A percentile compares a stretch with the other conserved stretches of the same genome.
Evolutionary conservation across 2,888 invertebrate genomes (phyloP).

Genomic region (Deladenus siricidicola): DNA sequence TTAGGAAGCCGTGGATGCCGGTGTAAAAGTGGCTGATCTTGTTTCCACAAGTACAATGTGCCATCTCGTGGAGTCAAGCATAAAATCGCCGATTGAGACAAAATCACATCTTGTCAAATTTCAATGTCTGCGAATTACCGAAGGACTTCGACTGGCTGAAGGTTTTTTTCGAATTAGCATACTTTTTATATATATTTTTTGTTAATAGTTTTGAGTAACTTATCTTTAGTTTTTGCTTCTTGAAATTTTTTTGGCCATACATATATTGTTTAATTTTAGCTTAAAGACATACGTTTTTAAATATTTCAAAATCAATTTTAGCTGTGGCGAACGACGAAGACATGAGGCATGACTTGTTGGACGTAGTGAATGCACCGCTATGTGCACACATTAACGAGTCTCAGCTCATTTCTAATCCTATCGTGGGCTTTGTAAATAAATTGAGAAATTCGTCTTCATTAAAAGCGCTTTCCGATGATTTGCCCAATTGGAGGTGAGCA

Average conservation of each 20-base stretch:
- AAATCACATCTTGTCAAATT: constrained; percentile 11
- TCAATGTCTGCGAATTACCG: constrained; percentile 48
- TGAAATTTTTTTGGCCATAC: no score
- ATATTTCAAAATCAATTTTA: constrained; percentile 17
- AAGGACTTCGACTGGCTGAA: constrained; percentile 44
- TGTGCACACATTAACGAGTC: constrained; percentile 42
- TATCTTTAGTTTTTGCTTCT: no score
- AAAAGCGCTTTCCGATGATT: constrained; percentile 10
- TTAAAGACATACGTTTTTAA: no score
- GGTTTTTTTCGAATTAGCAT: no score
- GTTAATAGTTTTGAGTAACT: no score
- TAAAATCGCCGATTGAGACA: constrained; percentile 32
- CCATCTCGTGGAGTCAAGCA: constrained; percentile 39
- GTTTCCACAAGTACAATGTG: constrained; percentile 40
- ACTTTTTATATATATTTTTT: no score
- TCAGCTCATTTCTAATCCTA: constrained; percentile 40
- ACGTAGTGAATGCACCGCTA: constrained; percentile 29
- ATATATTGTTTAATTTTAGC: no score
- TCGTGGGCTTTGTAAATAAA: constrained; percentile 23
- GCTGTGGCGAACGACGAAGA: constrained; percentile 36
- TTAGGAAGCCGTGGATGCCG: constrained; percentile 28
- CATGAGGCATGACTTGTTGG: constrained; percentile 31
- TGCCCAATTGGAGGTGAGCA: constrained; percentile 38
- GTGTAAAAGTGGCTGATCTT: constrained; percentile 14
- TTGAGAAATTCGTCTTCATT: not conserved